These are phyloP conservation scores for Callyntrura guangdongensis DNA, from an alignment of 2,888 invertebrate species.

Conservation along the genomic window DNA sequence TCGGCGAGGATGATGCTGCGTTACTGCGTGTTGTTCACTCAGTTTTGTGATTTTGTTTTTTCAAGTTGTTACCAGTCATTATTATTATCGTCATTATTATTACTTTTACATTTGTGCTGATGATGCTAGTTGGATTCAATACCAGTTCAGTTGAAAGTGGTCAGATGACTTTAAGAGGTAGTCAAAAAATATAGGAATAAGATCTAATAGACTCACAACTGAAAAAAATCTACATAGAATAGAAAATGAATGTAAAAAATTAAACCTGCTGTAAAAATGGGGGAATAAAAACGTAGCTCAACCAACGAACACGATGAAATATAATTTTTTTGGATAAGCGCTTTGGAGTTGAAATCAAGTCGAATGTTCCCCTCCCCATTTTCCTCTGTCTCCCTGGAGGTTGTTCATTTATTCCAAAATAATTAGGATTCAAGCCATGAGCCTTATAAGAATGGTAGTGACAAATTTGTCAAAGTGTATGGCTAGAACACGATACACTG, in stretches of 20 bases:
- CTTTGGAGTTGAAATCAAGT: no score
- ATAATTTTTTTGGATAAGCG: no score
- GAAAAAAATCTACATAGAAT: background rate
- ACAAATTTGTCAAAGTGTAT: no score
- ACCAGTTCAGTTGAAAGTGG: slow-evolving; percentile 79
- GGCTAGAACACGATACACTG: no score
- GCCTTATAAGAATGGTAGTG: no score
- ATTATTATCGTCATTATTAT: slow-evolving; percentile 56
- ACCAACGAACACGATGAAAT: background rate
- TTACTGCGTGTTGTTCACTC: background rate
- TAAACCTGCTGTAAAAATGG: background rate
- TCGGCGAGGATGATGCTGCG: background rate
- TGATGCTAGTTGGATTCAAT: slow-evolving; percentile 58
- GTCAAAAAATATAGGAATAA: slow-evolving; percentile 6
- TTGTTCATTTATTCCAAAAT: no score
- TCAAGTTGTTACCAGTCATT: slow-evolving; percentile 69
- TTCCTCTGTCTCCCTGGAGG: no score
- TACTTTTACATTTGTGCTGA: slow-evolving; percentile 65
- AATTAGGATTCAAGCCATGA: no score
- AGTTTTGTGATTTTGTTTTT: background rate
- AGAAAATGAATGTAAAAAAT: slow-evolving; percentile 3
- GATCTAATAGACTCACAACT: background rate
- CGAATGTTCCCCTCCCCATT: no score
- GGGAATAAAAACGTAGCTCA: background rate
- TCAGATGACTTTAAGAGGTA: slow-evolving; percentile 67